Percentiles rank a stretch among this genome's conserved stretches.
These are phyloP conservation scores for Agrilus cyanescens DNA, from an alignment of 2,888 invertebrate genomes.

Conservation along the genomic window DNA sequence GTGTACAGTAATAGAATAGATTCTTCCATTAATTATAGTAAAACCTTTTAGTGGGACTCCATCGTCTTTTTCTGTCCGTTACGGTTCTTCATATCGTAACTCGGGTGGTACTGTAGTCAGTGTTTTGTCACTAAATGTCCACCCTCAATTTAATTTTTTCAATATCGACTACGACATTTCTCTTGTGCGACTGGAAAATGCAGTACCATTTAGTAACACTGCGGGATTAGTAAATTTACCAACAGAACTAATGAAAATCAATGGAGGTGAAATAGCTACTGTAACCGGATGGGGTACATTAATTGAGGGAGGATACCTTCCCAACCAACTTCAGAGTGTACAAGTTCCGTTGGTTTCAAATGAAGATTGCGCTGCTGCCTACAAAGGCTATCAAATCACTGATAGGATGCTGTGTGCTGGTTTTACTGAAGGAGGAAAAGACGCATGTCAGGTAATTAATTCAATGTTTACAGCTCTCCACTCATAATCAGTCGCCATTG, in stretches of 20 bases:
- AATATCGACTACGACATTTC: constrained; percentile 5
- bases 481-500: too few relatives aligned
- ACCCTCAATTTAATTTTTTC: neutral
- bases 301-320: constrained; percentile 1
- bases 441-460: constrained; percentile 7
- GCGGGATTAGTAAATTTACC: neutral
- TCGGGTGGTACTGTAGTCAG: neutral
- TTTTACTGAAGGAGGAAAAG: constrained; percentile 7
- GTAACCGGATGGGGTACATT: constrained; percentile 4
- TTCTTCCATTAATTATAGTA: neutral
- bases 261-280: constrained; percentile 1
- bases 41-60: neutral
- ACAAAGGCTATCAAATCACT: constrained; percentile 1
- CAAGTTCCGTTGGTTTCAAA: constrained; percentile 4
- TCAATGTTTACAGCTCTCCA: too few relatives aligned
- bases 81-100: neutral
- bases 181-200: neutral
- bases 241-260: neutral
- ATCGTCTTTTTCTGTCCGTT: neutral
- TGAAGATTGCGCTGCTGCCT: constrained; percentile 1
- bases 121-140: neutral
- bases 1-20: too few relatives aligned
- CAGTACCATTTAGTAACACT: neutral
- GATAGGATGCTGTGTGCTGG: constrained; percentile 10
- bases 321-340: constrained; percentile 3